Base-by-base conservation (phyloP, 2,113 vertebrate genomes). In the Lasiurus cinereus region DNA sequence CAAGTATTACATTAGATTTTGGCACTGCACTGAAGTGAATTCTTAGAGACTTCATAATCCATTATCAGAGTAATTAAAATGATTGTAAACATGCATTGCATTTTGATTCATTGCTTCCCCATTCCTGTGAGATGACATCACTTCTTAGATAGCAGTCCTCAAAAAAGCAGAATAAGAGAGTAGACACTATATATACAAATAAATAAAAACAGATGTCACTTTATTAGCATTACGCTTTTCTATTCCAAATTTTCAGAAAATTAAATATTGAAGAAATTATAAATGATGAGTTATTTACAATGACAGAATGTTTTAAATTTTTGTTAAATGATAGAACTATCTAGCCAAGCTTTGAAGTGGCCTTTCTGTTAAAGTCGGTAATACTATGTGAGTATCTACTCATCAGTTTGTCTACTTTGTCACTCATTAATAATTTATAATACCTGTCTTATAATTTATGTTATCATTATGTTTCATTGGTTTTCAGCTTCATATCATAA, bases 341-440 rank as follows among this genome's bases (percentile, higher is more conserved):
- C 33, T 59, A 85, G 39, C 73, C 22, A 73, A 89, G 18, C 12
- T 88, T 15, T 33, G 4, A 67, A 16, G 24, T 73, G 12, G 62
- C 12, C 6, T 74, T 87, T 91, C 31, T 86, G 8, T 70, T 78
- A 83, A 74, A 74, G 5, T 46, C 9, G 0, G 33, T 48, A 11
- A 36, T 46, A 1, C 27, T 78, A 33, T 8, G 46, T 21, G 2
- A 64, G 56, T 83, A 43, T 79, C 46, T 43, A 67, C 16, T 79
- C 11, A 82, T 48, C 27, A 83, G 1, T 27, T 79, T 79, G 6
- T 2, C 85, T 33, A 76, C 22, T 69, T 83, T 43, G 15, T 56
- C 15, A 54, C 14, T 72, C 15, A 56, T 22, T 82, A 90, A 67
- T 79, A 72, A 94, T 73, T 83, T 90, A 67, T 43, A 50, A 79